Percentiles rank a stretch among this genome's conserved stretches.
These are phyloP conservation scores for Orientallactaga bullata DNA, from an alignment of 2,113 vertebrate species.

Conservation along the genomic window DNA sequence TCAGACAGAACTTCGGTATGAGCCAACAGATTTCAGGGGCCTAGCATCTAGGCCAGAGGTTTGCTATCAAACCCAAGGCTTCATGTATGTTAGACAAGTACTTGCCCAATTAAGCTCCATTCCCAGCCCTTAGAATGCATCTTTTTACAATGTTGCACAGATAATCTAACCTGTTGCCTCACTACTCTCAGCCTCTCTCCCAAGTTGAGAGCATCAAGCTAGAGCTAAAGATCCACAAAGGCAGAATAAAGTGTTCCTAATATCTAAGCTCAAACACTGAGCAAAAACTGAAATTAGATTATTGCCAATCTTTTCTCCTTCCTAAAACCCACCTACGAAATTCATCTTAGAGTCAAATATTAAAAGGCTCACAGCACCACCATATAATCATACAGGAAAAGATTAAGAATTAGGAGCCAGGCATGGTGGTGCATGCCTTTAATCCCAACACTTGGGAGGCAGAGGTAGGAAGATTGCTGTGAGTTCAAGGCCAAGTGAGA, in stretches of 20 bases:
- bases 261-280: conserved; percentile 35
- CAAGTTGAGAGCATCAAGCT: neutral
- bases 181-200: neutral
- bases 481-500: too few relatives aligned
- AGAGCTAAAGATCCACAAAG: neutral
- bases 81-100: neutral
- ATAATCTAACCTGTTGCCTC: conserved; percentile 37
- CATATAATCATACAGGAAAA: neutral
- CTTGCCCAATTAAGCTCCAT: neutral
- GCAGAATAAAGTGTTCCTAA: conserved; percentile 25
- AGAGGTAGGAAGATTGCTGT: too few relatives aligned
- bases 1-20: neutral
- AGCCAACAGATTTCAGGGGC: conserved; percentile 41
- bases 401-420: neutral
- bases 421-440: too few relatives aligned
- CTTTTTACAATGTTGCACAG: neutral
- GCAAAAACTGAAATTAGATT: conserved; percentile 48
- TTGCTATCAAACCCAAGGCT: neutral
- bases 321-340: conserved; percentile 45
- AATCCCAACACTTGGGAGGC: too few relatives aligned
- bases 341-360: conserved; percentile 46
- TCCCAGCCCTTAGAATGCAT: neutral
- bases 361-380: conserved; percentile 52
- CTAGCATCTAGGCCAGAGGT: neutral
- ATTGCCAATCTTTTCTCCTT: conserved; percentile 39